Percentiles rank a stretch among this genome's conserved stretches.
These are phyloP conservation scores for Heliconius nattereri DNA, from an alignment of 1,140 invertebrate species.

Conservation along the genomic window DNA sequence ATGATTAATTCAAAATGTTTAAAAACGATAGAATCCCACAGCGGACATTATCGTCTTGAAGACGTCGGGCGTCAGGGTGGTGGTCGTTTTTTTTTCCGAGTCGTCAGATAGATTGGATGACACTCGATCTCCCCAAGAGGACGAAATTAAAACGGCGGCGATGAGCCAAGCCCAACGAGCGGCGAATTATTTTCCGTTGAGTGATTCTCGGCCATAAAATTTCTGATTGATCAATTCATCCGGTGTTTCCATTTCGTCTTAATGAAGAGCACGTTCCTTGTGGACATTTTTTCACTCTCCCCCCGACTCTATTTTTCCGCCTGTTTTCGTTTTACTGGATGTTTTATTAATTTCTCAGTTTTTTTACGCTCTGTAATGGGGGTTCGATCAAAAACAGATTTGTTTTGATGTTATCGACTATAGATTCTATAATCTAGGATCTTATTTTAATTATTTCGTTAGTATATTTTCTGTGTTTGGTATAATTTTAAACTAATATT, in stretches of 20 bases:
- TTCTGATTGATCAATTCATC: constrained; percentile 81
- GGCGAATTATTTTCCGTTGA: constrained; percentile 79
- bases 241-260: constrained; percentile 70
- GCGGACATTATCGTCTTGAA: constrained; percentile 59
- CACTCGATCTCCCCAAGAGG: constrained; percentile 77
- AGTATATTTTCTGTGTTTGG: background rate
- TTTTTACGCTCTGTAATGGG: constrained; percentile 47
- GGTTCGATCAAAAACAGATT: constrained; percentile 59
- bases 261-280: constrained; percentile 74
- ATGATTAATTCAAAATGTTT: constrained; percentile 12
- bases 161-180: constrained; percentile 73
- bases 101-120: constrained; percentile 79
- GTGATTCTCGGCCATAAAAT: constrained; percentile 79
- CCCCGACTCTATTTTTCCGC: constrained; percentile 65
- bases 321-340: constrained; percentile 71
- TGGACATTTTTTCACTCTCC: constrained; percentile 61
- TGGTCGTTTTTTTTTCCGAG: constrained; percentile 59
- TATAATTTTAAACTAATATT: background rate
- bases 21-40: constrained; percentile 44
- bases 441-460: background rate
- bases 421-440: background rate
- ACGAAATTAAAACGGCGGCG: constrained; percentile 78
- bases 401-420: constrained; percentile 33
- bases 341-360: constrained; percentile 66
- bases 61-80: constrained; percentile 49